These are phyloP conservation scores for mouse (Mus musculus) DNA, from an alignment of 2,113 vertebrate genomes.

Conservation along the genomic window DNA sequence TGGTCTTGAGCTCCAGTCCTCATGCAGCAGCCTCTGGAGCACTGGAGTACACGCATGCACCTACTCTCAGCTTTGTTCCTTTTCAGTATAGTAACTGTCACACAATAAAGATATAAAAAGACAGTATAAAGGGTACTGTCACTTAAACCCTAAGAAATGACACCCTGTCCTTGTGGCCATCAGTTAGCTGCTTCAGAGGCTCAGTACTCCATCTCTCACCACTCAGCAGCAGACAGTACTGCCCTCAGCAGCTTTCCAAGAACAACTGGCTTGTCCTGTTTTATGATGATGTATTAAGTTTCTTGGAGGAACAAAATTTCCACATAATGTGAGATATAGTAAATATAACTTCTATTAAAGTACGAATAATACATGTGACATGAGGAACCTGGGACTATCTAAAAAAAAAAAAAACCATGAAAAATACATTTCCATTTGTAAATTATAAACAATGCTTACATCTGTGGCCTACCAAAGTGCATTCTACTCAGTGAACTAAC, in stretches of 20 bases:
- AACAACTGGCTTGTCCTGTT: slow-evolving; percentile 23
- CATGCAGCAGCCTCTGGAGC: background rate
- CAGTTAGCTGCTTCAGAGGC: slow-evolving; percentile 4
- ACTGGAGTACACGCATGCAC: background rate
- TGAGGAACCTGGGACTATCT: background rate
- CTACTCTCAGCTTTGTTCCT: background rate
- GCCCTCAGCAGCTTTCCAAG: slow-evolving; percentile 38
- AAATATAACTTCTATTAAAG: slow-evolving; percentile 46
- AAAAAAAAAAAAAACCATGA: slow-evolving; percentile 31
- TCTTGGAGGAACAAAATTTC: slow-evolving; percentile 48
- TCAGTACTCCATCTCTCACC: slow-evolving; percentile 3
- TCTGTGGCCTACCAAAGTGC: slow-evolving; percentile 53
- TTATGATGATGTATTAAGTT: slow-evolving; percentile 29
- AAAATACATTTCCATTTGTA: slow-evolving; percentile 54
- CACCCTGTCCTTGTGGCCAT: background rate
- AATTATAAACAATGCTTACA: slow-evolving; percentile 53
- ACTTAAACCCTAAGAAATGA: slow-evolving; percentile 21
- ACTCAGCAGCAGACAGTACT: background rate
- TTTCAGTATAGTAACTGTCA: slow-evolving; percentile 41
- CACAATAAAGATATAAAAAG: slow-evolving; percentile 50
- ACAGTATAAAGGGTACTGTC: background rate
- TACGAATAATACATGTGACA: slow-evolving; percentile 13
- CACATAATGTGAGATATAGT: slow-evolving; percentile 27
- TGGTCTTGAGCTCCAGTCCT: background rate
- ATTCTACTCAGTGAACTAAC: slow-evolving; percentile 34